Evolutionary conservation across 2,888 invertebrate genomes (phyloP).

Genomic region (Hemaris fuciformis): DNA sequence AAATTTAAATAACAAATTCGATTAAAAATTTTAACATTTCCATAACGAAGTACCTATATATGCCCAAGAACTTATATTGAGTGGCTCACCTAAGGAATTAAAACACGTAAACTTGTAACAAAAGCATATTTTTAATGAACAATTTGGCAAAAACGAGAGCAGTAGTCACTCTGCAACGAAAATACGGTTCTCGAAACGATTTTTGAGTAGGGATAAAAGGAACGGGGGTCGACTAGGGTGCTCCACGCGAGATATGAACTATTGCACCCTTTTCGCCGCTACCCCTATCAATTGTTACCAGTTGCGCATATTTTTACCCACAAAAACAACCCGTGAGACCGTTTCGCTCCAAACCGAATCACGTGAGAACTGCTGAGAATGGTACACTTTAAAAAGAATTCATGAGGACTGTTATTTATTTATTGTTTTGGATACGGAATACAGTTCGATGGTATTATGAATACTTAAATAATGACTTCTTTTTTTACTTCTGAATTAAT

Average conservation of each 20-base stretch:
- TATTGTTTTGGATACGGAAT: neutral
- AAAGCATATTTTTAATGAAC: constrained; percentile 31
- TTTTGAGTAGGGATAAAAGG: constrained; percentile 75
- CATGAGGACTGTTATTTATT: neutral
- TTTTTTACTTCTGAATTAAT: no score
- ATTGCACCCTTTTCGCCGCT: constrained; percentile 55
- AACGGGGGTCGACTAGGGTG: constrained; percentile 69
- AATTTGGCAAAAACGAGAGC: constrained; percentile 63
- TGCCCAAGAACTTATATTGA: no score
- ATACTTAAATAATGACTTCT: neutral
- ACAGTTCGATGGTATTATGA: neutral
- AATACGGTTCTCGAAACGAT: constrained; percentile 66
- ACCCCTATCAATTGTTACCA: constrained; percentile 74
- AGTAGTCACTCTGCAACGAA: constrained; percentile 64
- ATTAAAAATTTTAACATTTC: no score
- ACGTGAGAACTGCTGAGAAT: constrained; percentile 25
- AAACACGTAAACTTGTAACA: constrained; percentile 5
- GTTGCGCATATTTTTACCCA: constrained; percentile 73
- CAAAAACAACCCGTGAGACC: constrained; percentile 48
- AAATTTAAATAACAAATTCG: no score
- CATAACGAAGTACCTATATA: no score
- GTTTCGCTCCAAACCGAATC: constrained; percentile 39
- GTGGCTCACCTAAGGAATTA: no score
- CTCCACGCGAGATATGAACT: constrained; percentile 56
- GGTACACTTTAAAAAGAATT: neutral